Percentiles rank a stretch among this genome's conserved stretches.
Evolutionary conservation across 2,797 vertebrate genomes (phyloP).

Genomic region (Hydrolagus colliei): DNA sequence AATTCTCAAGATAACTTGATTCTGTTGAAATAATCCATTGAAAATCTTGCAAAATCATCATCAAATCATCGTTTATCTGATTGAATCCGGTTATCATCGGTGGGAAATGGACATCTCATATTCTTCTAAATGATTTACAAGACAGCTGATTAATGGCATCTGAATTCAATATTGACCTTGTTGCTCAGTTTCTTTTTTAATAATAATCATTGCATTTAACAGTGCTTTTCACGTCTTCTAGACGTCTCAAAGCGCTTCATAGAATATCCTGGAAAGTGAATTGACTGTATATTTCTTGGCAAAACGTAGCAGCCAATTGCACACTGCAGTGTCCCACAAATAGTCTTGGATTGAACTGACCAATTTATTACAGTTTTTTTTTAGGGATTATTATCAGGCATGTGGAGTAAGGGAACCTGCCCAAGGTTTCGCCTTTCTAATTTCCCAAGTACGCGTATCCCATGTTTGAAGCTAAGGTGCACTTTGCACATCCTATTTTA

Average conservation of each 20-base stretch:
- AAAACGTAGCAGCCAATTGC: too few species aligned
- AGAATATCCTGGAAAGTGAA: too few species aligned
- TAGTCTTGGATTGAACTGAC: too few species aligned
- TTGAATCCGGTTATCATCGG: background rate
- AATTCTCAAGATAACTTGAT: constrained; percentile 4
- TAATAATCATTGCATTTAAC: too few species aligned
- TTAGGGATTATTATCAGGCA: background rate
- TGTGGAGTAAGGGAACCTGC: too few species aligned
- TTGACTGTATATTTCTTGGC: too few species aligned
- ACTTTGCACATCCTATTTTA: too few species aligned
- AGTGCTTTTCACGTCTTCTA: too few species aligned
- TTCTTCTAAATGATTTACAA: constrained; percentile 4
- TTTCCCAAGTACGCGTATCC: background rate
- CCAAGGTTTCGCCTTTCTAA: background rate
- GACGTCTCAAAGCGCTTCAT: too few species aligned
- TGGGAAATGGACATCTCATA: constrained; percentile 10
- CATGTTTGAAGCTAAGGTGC: background rate
- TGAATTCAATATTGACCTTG: background rate
- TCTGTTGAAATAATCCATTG: background rate
- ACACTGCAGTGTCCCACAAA: too few species aligned
- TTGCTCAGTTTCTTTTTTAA: background rate
- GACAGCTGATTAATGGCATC: background rate
- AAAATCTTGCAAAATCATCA: background rate
- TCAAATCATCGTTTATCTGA: too few species aligned
- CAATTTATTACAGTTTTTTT: too few species aligned